Base-by-base conservation (phyloP, 2,888 invertebrate species). In the Drosophila lacicola region DNA sequence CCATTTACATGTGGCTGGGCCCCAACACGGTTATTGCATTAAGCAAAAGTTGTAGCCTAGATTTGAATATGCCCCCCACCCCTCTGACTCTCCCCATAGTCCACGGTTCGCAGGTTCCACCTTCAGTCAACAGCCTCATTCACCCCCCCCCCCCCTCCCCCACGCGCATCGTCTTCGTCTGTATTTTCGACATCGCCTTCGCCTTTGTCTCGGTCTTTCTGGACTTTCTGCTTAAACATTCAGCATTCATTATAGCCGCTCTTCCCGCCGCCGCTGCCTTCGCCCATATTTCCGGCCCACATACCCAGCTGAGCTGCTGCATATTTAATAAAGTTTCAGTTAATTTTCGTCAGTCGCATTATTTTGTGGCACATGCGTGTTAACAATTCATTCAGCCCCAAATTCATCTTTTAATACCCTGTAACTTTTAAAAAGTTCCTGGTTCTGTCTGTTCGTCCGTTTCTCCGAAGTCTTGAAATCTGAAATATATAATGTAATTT, bases 1-100 rank as follows among this genome's bases (percentile, higher is more conserved):
- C 80, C 73, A 85, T 80, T 85, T 80, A 77, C 80, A 80, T 85
- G 79, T 65, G 85, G 72, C 50, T 65, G 69, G 61, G 74, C 69
- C 84, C 57, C 74, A 87, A 83, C 83, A 83, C 81, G 84, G 87
- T 87, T 83, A 83, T 87, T 83, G 83, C 83, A 83, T 83, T 83
- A 83, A 77, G 88, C 77, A 70, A 84, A 74, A 87, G 79, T 87
- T 87, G 80, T 86, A 80, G 86, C 83, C 82, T 85, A 82, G 82
- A 82, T 82, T 82, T 82, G 70, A 74, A 82, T 68, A 80, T 19
- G 21, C 13, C 2, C 4, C 39, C 41, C 3, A 14, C 39, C 6
- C 2, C 17, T 1, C 17, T 17, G 17, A 17, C 1, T 17, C 0
- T 33, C 3, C 13, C 36, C 36, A 33, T 37, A 13, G 29, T 41